Conservation (phyloP, 1,140 invertebrate species). For the Magallana angulata region DNA sequence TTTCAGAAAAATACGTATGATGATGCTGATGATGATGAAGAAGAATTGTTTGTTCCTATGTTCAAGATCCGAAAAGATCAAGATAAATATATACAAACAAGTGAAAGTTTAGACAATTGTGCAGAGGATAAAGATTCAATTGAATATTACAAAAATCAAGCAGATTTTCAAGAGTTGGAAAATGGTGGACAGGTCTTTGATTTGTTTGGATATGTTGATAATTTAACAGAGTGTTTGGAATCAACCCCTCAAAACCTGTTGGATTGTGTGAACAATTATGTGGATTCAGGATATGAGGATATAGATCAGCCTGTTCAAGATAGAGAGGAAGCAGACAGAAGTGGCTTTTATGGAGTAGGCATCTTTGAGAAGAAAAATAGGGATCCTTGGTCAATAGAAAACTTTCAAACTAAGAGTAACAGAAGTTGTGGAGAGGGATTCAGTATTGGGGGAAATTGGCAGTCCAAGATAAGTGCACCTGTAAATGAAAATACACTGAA, state of each 20-base stretch:
- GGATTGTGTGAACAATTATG: slow-evolving; percentile 40
- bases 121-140: background rate
- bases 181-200: slow-evolving; percentile 49
- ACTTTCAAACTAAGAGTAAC: background rate
- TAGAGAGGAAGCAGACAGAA: slow-evolving; percentile 39
- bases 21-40: slow-evolving; percentile 53
- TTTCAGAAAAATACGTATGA: slow-evolving; percentile 52
- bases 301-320: slow-evolving; percentile 35
- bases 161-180: slow-evolving; percentile 51
- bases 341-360: slow-evolving; percentile 3
- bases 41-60: slow-evolving; percentile 64
- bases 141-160: slow-evolving; percentile 40
- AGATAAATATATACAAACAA: slow-evolving; percentile 70
- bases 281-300: slow-evolving; percentile 57
- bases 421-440: background rate
- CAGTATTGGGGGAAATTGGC: background rate
- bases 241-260: slow-evolving; percentile 53
- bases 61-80: slow-evolving; percentile 67
- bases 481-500: background rate
- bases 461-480: background rate
- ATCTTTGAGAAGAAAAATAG: background rate
- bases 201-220: slow-evolving; percentile 59
- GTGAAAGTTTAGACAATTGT: slow-evolving; percentile 58
- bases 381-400: slow-evolving; percentile 9
- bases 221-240: slow-evolving; percentile 60